Evolutionary conservation across 1,140 invertebrate genomes (phyloP).

Genomic region (Wasmannia auropunctata): DNA sequence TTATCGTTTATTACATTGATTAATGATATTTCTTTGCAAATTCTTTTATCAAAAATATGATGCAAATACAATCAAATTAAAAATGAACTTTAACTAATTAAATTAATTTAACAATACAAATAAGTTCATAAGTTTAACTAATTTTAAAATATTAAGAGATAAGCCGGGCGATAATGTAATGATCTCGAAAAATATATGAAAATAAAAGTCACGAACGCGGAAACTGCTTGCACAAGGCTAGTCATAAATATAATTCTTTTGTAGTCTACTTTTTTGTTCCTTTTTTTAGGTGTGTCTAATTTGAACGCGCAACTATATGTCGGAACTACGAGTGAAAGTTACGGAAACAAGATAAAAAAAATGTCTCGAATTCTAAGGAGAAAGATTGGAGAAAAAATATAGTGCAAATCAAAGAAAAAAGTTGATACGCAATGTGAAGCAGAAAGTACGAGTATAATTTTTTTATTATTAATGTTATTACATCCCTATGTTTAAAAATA

Average conservation of each 20-base stretch:
- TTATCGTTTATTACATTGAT: background rate
- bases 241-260: constrained; percentile 77
- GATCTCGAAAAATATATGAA: background rate
- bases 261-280: constrained; percentile 71
- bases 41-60: constrained; percentile 5
- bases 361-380: constrained; percentile 26
- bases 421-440: background rate
- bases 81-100: background rate
- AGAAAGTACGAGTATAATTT: background rate
- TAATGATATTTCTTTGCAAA: background rate
- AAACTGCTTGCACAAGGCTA: constrained; percentile 37
- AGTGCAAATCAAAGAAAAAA: constrained; percentile 64
- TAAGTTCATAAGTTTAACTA: constrained; percentile 2
- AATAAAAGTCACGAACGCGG: background rate
- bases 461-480: background rate
- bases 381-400: constrained; percentile 50
- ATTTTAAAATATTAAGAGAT: constrained; percentile 13
- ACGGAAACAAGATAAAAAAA: constrained; percentile 77
- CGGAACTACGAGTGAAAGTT: constrained; percentile 78
- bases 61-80: background rate
- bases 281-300: constrained; percentile 72
- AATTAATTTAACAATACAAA: background rate
- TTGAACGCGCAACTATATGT: constrained; percentile 46
- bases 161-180: background rate
- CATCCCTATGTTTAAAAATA: background rate